phyloP scores from a whole-genome alignment of 2,888 invertebrate species.

The Agriopis marginaria region DNA sequence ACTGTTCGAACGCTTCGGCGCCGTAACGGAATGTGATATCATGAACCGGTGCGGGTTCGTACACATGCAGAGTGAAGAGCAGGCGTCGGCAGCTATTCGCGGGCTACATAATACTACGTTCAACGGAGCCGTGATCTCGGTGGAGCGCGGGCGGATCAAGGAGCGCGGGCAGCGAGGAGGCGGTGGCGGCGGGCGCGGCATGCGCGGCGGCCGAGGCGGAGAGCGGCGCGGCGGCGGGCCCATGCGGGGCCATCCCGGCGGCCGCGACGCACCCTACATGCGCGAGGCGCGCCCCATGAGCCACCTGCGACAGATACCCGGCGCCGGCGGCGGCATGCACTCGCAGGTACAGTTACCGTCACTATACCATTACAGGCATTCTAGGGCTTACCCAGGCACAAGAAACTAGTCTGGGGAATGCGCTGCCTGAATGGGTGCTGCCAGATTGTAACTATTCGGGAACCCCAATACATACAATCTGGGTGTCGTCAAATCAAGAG shows the following conservation, averaged over 20 bases:
- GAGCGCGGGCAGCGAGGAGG: constrained; percentile 87
- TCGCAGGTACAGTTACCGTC: constrained; percentile 40
- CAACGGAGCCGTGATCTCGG: constrained; percentile 94
- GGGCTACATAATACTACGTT: constrained; percentile 93
- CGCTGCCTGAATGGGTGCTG: too few species aligned
- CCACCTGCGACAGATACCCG: constrained; percentile 66
- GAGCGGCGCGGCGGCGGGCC: constrained; percentile 68
- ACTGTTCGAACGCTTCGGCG: constrained; percentile 94
- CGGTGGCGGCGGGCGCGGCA: constrained; percentile 75
- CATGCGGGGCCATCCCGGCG: constrained; percentile 61
- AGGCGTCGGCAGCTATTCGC: constrained; percentile 93
- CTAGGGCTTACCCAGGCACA: too few species aligned
- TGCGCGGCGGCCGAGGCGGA: constrained; percentile 78
- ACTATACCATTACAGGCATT: background rate
- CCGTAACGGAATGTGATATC: constrained; percentile 97
- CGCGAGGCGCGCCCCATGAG: constrained; percentile 66
- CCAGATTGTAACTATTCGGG: too few species aligned
- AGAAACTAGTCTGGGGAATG: too few species aligned
- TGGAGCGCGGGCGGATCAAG: constrained; percentile 93
- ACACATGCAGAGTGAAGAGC: constrained; percentile 93
- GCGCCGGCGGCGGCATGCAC: constrained; percentile 60
- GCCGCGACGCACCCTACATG: constrained; percentile 69
- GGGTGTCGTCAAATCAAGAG: too few species aligned
- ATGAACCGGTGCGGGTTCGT: constrained; percentile 98
- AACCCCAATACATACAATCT: too few species aligned